These are phyloP conservation scores for Phalacrocorax pelagicus DNA, from an alignment of 2,113 vertebrate species.

Conservation along the genomic window DNA sequence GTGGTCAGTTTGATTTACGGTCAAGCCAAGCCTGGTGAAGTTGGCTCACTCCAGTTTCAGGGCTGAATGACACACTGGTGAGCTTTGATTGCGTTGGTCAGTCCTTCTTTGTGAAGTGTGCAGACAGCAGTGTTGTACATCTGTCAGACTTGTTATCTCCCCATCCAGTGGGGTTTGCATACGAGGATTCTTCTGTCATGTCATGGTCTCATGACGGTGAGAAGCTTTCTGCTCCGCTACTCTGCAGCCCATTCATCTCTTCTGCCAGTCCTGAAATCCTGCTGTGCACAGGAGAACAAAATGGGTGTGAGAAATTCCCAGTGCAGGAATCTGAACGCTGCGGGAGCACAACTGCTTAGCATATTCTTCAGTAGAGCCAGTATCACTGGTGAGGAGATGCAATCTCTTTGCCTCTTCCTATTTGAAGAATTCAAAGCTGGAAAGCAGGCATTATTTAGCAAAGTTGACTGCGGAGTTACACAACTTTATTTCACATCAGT, in stretches of 20 bases:
- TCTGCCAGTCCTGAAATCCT: background rate
- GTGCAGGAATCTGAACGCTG: background rate
- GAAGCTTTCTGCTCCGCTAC: background rate
- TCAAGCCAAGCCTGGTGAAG: background rate
- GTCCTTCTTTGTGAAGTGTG: background rate
- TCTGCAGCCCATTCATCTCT: background rate
- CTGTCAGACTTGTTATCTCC: background rate
- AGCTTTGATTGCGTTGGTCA: background rate
- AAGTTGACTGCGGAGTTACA: background rate
- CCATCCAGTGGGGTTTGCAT: background rate
- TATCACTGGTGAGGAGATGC: background rate
- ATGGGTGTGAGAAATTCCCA: background rate
- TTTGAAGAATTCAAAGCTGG: background rate
- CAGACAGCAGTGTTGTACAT: background rate
- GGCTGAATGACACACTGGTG: background rate
- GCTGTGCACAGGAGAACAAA: background rate
- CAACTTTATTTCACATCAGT: background rate
- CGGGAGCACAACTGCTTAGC: background rate
- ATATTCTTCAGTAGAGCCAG: background rate
- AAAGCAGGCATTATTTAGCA: background rate
- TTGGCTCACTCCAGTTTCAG: background rate
- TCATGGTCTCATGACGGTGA: background rate
- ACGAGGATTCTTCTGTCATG: slow-evolving; percentile 22
- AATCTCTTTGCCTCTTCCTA: background rate
- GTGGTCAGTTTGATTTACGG: background rate